These are phyloP conservation scores for Teinopalpus imperialis DNA, from an alignment of 2,888 invertebrate genomes.

Conservation along the genomic window DNA sequence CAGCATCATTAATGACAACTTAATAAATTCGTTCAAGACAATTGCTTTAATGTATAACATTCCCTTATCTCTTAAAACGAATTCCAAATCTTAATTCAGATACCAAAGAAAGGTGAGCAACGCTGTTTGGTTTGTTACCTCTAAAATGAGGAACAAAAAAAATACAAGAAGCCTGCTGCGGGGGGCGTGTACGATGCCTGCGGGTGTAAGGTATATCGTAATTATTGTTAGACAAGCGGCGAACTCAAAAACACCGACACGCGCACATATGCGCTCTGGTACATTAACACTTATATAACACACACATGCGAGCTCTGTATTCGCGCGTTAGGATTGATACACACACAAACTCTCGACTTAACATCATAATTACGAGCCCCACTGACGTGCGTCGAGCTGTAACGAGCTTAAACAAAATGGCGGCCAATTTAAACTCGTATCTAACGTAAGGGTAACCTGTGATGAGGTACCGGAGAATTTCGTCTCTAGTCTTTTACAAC, in stretches of 20 bases:
- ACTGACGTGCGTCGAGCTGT: slow-evolving; percentile 78
- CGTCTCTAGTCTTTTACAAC: neutral
- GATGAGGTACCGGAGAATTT: neutral
- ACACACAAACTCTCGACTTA: slow-evolving; percentile 44
- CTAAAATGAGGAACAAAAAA: slow-evolving; percentile 48
- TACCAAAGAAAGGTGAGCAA: slow-evolving; percentile 17
- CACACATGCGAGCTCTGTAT: slow-evolving; percentile 44
- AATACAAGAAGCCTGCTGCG: slow-evolving; percentile 35
- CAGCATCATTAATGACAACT: slow-evolving; percentile 14
- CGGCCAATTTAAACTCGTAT: slow-evolving; percentile 62
- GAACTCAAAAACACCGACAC: slow-evolving; percentile 74
- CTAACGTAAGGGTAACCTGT: slow-evolving; percentile 34
- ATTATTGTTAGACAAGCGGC: slow-evolving; percentile 75
- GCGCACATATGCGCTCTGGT: slow-evolving; percentile 46
- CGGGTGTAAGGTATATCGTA: slow-evolving; percentile 77
- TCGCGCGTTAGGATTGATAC: slow-evolving; percentile 48
- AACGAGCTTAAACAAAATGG: slow-evolving; percentile 80
- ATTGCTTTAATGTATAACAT: slow-evolving; percentile 24
- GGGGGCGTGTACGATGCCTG: slow-evolving; percentile 48
- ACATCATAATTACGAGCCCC: slow-evolving; percentile 78
- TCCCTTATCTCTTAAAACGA: slow-evolving; percentile 22
- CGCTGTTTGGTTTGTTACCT: slow-evolving; percentile 23
- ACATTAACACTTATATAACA: slow-evolving; percentile 28
- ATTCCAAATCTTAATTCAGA: slow-evolving; percentile 25
- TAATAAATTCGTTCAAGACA: slow-evolving; percentile 19